phyloP scores from a whole-genome alignment of 1,140 invertebrate species.

The Brachionus sp. region DNA sequence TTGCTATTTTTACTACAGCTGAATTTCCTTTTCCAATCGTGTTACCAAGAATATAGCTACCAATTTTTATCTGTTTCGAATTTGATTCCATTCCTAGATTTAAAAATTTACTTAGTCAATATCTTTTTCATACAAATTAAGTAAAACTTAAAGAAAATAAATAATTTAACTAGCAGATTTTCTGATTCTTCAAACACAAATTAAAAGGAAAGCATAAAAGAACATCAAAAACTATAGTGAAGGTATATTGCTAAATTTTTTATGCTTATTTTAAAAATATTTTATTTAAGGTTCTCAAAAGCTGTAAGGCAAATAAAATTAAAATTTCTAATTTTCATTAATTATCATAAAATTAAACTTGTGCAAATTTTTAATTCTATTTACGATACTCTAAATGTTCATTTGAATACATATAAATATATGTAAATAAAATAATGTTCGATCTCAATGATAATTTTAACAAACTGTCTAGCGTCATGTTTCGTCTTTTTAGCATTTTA shows the following conservation, averaged over 20 bases:
- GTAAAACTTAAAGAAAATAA: not conserved
- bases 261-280: slow-evolving; percentile 10
- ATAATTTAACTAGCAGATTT: not conserved
- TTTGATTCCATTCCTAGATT: slow-evolving; percentile 3
- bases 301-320: not conserved
- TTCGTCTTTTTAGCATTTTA: not conserved
- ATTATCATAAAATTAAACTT: not conserved
- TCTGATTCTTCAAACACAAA: not conserved
- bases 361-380: not conserved
- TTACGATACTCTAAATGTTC: not conserved
- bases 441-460: not conserved
- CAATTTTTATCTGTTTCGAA: slow-evolving; percentile 43
- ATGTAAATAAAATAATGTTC: not conserved
- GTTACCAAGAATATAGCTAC: slow-evolving; percentile 22
- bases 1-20: slow-evolving; percentile 98
- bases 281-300: not conserved
- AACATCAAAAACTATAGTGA: not conserved
- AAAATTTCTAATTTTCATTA: not conserved
- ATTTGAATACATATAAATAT: not conserved
- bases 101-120: not conserved
- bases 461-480: not conserved
- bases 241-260: slow-evolving; percentile 13
- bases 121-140: not conserved
- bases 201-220: not conserved
- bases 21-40: slow-evolving; percentile 99